phyloP scores from a whole-genome alignment of 2,113 vertebrate genomes.

The Mola mola region DNA sequence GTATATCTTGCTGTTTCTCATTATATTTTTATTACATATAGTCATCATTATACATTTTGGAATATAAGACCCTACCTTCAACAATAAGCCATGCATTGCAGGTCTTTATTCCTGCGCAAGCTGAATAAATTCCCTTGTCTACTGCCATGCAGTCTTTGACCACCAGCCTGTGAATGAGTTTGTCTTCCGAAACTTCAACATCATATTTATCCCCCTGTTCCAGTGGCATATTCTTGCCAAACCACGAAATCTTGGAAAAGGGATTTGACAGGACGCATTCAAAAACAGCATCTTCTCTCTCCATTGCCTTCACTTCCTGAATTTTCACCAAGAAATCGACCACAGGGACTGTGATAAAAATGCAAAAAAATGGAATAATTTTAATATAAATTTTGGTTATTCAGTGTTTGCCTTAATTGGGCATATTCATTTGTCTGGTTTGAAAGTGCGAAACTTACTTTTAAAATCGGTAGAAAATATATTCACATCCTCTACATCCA shows the following conservation, averaged over 20 bases:
- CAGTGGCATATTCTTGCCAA: conserved; percentile 78
- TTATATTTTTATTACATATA: background rate
- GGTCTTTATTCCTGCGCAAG: conserved; percentile 77
- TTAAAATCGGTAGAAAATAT: conserved; percentile 87
- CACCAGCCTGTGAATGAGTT: conserved; percentile 84
- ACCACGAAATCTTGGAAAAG: conserved; percentile 81
- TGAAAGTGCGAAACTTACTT: conserved; percentile 63
- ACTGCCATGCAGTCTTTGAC: conserved; percentile 76
- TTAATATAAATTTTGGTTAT: background rate
- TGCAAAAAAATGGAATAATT: background rate
- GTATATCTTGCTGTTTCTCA: no score
- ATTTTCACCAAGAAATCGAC: conserved; percentile 80
- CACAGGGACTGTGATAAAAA: conserved; percentile 77
- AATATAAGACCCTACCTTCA: conserved; percentile 82
- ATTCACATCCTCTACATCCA: conserved; percentile 83
- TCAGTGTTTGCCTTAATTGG: background rate
- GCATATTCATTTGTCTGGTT: no score
- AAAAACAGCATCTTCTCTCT: conserved; percentile 79
- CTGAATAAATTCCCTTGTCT: conserved; percentile 86
- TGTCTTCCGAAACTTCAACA: conserved; percentile 81
- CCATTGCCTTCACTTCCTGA: conserved; percentile 73
- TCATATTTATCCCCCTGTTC: conserved; percentile 78
- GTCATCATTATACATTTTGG: background rate
- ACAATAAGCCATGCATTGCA: conserved; percentile 87
- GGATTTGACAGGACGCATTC: conserved; percentile 80